phyloP scores from a whole-genome alignment of 2,888 invertebrate genomes.

The Leptinotarsa tumamoca region DNA sequence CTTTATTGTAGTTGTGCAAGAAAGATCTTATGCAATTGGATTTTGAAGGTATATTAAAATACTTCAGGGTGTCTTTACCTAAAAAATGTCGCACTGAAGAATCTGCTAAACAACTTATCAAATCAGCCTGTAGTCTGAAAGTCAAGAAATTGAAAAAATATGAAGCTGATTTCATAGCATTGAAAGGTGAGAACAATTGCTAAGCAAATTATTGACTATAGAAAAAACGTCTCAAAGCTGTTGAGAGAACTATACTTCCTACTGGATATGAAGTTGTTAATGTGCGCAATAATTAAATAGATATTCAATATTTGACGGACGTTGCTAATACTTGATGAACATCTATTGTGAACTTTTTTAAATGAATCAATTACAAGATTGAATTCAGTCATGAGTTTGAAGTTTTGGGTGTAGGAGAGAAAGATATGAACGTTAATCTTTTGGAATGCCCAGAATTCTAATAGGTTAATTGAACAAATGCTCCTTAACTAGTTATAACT shows the following conservation, averaged over 20 bases:
- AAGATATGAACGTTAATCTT: neutral
- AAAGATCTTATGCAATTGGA: slow-evolving; percentile 92
- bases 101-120: slow-evolving; percentile 88
- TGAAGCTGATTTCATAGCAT: slow-evolving; percentile 86
- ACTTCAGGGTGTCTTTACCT: slow-evolving; percentile 96
- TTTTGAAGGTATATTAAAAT: slow-evolving; percentile 97
- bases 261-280: too few relatives aligned
- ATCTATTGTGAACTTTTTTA: too few relatives aligned
- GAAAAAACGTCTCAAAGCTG: neutral
- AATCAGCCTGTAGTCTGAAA: slow-evolving; percentile 90
- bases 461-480: too few relatives aligned
- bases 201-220: too few relatives aligned
- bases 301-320: too few relatives aligned
- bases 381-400: too few relatives aligned
- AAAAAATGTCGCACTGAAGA: slow-evolving; percentile 95
- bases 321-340: too few relatives aligned
- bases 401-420: too few relatives aligned
- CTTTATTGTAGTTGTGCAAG: slow-evolving; percentile 75
- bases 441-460: neutral
- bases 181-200: slow-evolving; percentile 74
- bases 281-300: too few relatives aligned
- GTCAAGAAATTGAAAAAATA: slow-evolving; percentile 95
- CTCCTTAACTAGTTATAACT: too few relatives aligned
- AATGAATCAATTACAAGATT: too few relatives aligned
- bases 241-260: too few relatives aligned